Evolutionary conservation across 2,888 invertebrate genomes (phyloP), one percentile per base, ranked within the genome.

Genomic region (Xestia sexstrigata): DNA sequence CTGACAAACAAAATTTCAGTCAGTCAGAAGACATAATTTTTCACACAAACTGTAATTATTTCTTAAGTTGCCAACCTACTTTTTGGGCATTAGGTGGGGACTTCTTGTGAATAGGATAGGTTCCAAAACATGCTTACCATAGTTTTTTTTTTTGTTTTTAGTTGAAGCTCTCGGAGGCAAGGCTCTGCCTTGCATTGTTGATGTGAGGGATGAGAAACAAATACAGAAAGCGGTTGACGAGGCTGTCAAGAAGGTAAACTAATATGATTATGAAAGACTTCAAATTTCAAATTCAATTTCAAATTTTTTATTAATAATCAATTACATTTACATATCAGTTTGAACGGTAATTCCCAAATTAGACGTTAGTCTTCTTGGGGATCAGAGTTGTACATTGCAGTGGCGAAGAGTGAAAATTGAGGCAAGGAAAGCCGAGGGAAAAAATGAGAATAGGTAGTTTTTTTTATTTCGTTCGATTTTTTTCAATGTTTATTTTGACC

Each of bases 91-190:
- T 39, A 0, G 8, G 9, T 35, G 11, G 23, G n/a, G 35, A 35
- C 35, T 35, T 35, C 26, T 52, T 20, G 35, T 39, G 20, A 49
- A 67, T 49, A 4, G 9, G 7, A 23, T 26, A 35, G 7, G 13
- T 23, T 4, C 17, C n/a, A 55, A 6, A 63, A 45, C 20, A 45
- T 39, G 26, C 17, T 23, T 13, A 49, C 30, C 20, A 63, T 35
- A 69, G 5, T 9, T 42, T 23, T 0, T 15, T 75, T 42, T 68
- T 75, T 42, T 74, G n/a, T 72, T 95, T 95, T 75, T 90, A 99
- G 99, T 99, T 94, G 99, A 99, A 95, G 98, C 97, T 63, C 97
- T 97, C 20, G 99, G 99, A 71, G 99, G 99, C 0, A 98, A 98
- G 92, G 98, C 98, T 39, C 95, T 99, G 71, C 98, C 99, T 1